Evolutionary conservation across 2,797 vertebrate genomes (phyloP).

Genomic region (Enteromius argenteus): DNA sequence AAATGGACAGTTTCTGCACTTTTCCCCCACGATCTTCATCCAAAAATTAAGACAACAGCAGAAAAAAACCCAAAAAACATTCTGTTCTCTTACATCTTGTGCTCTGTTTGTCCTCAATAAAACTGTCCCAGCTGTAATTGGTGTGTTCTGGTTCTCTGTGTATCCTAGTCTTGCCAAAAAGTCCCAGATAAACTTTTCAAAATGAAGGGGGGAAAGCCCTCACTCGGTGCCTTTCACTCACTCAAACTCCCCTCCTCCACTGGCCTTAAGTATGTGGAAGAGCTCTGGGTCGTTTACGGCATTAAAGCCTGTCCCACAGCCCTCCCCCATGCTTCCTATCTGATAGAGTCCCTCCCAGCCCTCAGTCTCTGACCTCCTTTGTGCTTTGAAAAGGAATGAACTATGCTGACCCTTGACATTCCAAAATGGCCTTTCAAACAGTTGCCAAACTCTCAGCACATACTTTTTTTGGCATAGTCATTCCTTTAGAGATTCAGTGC

Average conservation of each 20-base stretch:
- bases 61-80: background rate
- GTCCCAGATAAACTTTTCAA: background rate
- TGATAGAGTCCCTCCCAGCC: constrained; percentile 34
- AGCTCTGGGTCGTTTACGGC: constrained; percentile 5
- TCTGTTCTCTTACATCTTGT: background rate
- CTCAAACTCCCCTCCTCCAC: constrained; percentile 40
- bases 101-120: constrained; percentile 2
- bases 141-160: background rate
- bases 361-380: constrained; percentile 35
- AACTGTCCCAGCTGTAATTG: background rate
- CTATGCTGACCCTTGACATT: constrained; percentile 14
- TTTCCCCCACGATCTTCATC: background rate
- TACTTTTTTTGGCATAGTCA: background rate
- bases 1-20: too few species aligned
- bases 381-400: constrained; percentile 32
- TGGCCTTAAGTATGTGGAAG: constrained; percentile 21
- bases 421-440: constrained; percentile 15
- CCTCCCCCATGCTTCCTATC: constrained; percentile 26
- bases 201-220: background rate
- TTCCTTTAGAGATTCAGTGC: background rate
- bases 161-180: background rate
- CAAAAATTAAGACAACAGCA: background rate
- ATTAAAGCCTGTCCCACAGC: constrained; percentile 41
- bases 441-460: background rate
- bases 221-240: constrained; percentile 3